Evolutionary conservation across 2,113 vertebrate genomes (phyloP).

Genomic region (Haplochromis burtoni): DNA sequence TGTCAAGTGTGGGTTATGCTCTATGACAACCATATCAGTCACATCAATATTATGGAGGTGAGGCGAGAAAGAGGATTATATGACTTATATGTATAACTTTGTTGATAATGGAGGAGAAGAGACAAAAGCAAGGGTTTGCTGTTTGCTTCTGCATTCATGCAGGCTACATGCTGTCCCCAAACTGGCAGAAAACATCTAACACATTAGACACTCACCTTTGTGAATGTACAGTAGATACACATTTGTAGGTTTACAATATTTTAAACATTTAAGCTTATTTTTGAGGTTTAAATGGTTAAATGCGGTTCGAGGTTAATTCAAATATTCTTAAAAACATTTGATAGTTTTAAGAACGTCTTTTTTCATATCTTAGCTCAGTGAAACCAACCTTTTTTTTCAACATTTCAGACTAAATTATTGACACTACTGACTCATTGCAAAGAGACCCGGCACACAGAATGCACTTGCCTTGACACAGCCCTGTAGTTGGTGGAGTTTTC

Average conservation of each 20-base stretch:
- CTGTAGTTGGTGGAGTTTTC: neutral
- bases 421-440: neutral
- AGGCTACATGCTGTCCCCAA: neutral
- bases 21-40: constrained; percentile 3
- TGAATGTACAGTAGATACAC: neutral
- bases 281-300: neutral
- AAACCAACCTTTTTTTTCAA: neutral
- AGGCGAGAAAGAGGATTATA: constrained; percentile 2
- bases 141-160: neutral
- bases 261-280: neutral
- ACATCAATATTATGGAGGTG: constrained; percentile 12
- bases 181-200: neutral
- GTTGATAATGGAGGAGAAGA: neutral
- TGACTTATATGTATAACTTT: neutral
- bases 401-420: neutral
- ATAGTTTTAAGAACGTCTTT: neutral
- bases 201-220: neutral
- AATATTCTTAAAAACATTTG: neutral
- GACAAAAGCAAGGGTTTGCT: neutral
- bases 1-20: constrained; percentile 5
- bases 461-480: neutral
- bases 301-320: neutral
- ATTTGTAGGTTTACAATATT: neutral
- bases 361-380: neutral
- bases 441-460: neutral